Conservation (phyloP, 2,113 vertebrate genomes). For the Aspidoscelis tigris region DNA sequence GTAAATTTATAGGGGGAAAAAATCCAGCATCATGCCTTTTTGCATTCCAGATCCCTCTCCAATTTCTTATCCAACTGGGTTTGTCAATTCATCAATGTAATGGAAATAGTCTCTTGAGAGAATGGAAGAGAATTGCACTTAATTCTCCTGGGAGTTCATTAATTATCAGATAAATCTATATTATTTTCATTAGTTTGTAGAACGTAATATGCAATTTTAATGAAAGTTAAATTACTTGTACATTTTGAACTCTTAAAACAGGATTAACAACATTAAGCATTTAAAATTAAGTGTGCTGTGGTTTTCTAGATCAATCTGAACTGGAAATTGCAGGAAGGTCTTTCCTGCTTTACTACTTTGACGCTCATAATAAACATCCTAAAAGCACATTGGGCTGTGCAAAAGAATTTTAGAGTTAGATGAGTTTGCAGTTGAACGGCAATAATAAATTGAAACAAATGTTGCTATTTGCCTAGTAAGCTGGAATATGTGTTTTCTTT, state of each 20-base stretch:
- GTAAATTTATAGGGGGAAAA: neutral
- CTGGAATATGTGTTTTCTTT: neutral
- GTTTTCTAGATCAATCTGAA: conserved; percentile 49
- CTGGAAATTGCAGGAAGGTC: conserved; percentile 9
- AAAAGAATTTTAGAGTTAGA: conserved; percentile 30
- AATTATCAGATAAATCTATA: conserved; percentile 59
- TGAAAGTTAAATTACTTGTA: conserved; percentile 62
- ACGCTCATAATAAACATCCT: conserved; percentile 32
- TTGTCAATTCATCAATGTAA: conserved; percentile 38
- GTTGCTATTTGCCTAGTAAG: conserved; percentile 6
- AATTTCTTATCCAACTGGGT: conserved; percentile 35
- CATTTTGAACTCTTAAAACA: conserved; percentile 53
- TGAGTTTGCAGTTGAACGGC: conserved; percentile 36
- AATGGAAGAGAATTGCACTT: conserved; percentile 45
- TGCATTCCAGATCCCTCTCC: neutral
- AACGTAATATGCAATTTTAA: conserved; percentile 56
- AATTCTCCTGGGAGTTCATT: conserved; percentile 55
- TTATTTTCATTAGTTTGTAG: conserved; percentile 56
- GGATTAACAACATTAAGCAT: conserved; percentile 52
- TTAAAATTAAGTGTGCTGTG: conserved; percentile 50
- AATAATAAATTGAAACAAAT: conserved; percentile 44
- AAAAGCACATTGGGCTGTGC: conserved; percentile 42
- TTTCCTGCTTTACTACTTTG: conserved; percentile 35
- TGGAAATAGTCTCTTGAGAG: conserved; percentile 39
- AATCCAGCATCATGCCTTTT: conserved; percentile 7